Evolutionary conservation across 2,113 vertebrate genomes (phyloP).

Genomic region (Ivindomyrus marchei): DNA sequence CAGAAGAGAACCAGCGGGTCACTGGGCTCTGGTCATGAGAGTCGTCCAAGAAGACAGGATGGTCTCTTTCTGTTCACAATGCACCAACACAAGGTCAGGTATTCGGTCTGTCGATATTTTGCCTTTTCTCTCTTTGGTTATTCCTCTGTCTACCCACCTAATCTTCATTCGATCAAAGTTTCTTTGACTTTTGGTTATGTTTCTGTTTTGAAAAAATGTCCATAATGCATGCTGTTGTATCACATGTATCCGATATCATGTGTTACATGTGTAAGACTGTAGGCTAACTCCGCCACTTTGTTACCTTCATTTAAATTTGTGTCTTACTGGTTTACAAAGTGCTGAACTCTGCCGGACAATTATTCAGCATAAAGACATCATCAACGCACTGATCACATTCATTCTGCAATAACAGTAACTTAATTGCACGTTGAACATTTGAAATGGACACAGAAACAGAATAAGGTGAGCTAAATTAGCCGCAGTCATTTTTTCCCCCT

Average conservation of each 20-base stretch:
- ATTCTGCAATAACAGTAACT: not conserved
- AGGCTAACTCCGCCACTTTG: not conserved
- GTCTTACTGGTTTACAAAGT: not conserved
- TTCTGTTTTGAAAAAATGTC: not conserved
- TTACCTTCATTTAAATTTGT: not conserved
- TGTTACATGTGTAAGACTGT: not conserved
- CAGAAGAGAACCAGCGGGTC: not conserved
- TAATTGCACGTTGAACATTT: not conserved
- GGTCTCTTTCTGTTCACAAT: slow-evolving; percentile 64
- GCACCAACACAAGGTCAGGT: slow-evolving; percentile 65
- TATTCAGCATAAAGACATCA: not conserved
- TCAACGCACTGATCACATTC: not conserved
- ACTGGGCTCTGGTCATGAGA: slow-evolving; percentile 47
- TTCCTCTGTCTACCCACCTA: not conserved
- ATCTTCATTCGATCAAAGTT: not conserved
- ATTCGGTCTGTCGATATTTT: not conserved
- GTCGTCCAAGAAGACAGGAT: slow-evolving; percentile 57
- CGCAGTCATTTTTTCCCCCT: not conserved
- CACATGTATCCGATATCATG: not conserved
- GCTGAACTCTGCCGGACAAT: not conserved
- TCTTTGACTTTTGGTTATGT: not conserved
- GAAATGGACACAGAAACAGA: not conserved
- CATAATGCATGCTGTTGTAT: not conserved
- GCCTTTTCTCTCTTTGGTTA: slow-evolving; percentile 12
- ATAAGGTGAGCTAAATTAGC: not conserved